Evolutionary conservation across 2,888 invertebrate genomes (phyloP).

Genomic region (Physocephala rufipes): DNA sequence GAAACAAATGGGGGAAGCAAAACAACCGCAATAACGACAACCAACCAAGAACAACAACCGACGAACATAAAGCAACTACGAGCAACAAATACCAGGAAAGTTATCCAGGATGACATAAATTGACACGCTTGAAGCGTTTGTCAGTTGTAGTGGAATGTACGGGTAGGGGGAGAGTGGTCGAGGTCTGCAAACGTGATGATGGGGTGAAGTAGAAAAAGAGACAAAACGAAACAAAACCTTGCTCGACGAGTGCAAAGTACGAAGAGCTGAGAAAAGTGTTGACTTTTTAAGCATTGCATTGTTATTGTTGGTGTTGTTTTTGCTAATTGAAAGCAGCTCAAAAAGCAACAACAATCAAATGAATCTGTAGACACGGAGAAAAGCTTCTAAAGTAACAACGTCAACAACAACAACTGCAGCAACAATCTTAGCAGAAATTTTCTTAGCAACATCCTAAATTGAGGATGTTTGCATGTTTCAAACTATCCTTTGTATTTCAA

Average conservation of each 20-base stretch:
- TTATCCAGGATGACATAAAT: conserved; percentile 5
- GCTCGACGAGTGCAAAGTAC: neutral
- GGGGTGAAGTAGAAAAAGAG: neutral
- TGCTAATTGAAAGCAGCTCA: conserved; percentile 15
- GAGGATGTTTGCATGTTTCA: no score
- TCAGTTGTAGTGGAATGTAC: neutral
- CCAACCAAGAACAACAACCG: neutral
- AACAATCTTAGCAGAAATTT: no score
- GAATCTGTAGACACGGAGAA: neutral
- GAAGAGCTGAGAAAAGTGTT: conserved; percentile 9
- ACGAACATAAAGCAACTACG: conserved; percentile 7
- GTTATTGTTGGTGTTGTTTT: neutral
- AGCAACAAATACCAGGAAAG: conserved; percentile 7
- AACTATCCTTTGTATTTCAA: no score
- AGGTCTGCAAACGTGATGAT: neutral
- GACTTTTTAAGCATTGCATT: neutral
- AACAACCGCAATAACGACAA: neutral
- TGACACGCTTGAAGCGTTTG: neutral
- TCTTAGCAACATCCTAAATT: no score
- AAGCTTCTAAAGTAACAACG: neutral
- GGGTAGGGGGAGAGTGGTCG: neutral
- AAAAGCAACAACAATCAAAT: conserved; percentile 3
- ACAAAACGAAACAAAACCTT: neutral
- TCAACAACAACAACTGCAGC: conserved; percentile 7
- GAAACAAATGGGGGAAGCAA: neutral